Percentiles rank a stretch among this genome's conserved stretches.
phyloP scores from a whole-genome alignment of 1,140 invertebrate species.

The Octopus sinensis region DNA sequence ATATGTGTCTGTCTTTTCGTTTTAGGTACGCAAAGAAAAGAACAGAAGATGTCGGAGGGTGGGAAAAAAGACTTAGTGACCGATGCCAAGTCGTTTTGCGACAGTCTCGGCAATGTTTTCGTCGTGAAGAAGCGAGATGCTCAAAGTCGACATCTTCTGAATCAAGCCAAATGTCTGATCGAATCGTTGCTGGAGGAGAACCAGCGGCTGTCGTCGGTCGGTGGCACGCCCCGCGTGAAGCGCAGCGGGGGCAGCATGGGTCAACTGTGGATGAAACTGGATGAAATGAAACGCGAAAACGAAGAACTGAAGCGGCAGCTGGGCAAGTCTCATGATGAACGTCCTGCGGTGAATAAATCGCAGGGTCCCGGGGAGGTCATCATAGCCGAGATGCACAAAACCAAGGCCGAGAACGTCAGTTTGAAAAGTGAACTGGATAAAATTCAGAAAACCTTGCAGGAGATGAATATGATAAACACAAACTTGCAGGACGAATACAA shows the following conservation, averaged over 20 bases:
- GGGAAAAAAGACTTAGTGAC: constrained; percentile 39
- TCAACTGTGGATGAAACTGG: constrained; percentile 51
- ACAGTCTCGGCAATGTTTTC: constrained; percentile 45
- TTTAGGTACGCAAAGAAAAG: not conserved
- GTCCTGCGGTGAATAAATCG: constrained; percentile 24
- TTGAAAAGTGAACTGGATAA: constrained; percentile 40
- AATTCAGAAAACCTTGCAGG: constrained; percentile 39
- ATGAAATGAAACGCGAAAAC: constrained; percentile 51
- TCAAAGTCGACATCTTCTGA: constrained; percentile 45
- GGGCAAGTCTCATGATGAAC: constrained; percentile 31
- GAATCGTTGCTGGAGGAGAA: constrained; percentile 39
- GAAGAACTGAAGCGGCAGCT: constrained; percentile 40
- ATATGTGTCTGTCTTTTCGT: too few relatives aligned
- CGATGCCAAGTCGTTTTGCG: constrained; percentile 47
- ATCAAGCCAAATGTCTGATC: constrained; percentile 45
- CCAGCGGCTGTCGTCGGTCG: constrained; percentile 19
- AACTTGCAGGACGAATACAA: constrained; percentile 48
- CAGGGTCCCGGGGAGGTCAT: constrained; percentile 44
- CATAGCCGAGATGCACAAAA: constrained; percentile 40
- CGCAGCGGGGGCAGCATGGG: constrained; percentile 43
- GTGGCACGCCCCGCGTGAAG: constrained; percentile 22
- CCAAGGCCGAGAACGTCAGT: constrained; percentile 39
- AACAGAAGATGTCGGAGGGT: not conserved
- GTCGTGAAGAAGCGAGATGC: constrained; percentile 47
- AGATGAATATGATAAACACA: constrained; percentile 37